Evolutionary conservation across 2,797 vertebrate genomes (phyloP).

Genomic region (Sebastiscus albofasciatus): DNA sequence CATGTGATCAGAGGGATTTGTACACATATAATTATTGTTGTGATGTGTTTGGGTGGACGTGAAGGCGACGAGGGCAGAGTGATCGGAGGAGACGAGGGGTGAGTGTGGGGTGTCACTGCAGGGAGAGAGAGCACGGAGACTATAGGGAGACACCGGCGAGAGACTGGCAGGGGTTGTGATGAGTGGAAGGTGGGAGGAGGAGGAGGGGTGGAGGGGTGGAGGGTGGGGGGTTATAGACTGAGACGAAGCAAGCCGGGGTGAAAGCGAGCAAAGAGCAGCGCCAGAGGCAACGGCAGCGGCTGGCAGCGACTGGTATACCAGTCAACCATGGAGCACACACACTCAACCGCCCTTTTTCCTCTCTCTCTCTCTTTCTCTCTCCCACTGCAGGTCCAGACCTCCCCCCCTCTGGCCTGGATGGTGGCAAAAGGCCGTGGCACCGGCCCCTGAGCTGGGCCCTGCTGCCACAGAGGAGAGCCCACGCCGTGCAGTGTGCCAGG

Average conservation of each 20-base stretch:
- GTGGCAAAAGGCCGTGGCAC: conserved; percentile 48
- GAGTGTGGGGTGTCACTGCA: conserved; percentile 32
- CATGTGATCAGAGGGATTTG: neutral
- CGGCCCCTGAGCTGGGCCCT: conserved; percentile 62
- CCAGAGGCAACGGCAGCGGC: conserved; percentile 58
- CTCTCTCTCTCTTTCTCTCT: neutral
- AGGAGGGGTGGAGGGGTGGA: neutral
- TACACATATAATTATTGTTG: neutral
- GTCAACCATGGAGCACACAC: conserved; percentile 44
- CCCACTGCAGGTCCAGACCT: conserved; percentile 61
- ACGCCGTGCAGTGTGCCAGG: conserved; percentile 57
- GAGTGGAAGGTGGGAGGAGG: conserved; percentile 35
- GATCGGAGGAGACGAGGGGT: conserved; percentile 24
- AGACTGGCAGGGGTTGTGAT: conserved; percentile 28
- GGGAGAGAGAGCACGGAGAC: conserved; percentile 28
- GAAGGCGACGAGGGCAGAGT: conserved; percentile 15
- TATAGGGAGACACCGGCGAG: conserved; percentile 20
- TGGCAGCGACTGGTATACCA: conserved; percentile 66
- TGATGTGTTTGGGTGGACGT: conserved; percentile 20
- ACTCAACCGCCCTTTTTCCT: conserved; percentile 2
- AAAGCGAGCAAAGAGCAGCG: conserved; percentile 57
- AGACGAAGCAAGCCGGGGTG: conserved; percentile 29
- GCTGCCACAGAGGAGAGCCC: conserved; percentile 66
- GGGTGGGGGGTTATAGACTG: conserved; percentile 10
- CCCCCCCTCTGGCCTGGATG: conserved; percentile 53